Base-by-base conservation (phyloP, 2,888 invertebrate species). In the Heliconius charithonia region DNA sequence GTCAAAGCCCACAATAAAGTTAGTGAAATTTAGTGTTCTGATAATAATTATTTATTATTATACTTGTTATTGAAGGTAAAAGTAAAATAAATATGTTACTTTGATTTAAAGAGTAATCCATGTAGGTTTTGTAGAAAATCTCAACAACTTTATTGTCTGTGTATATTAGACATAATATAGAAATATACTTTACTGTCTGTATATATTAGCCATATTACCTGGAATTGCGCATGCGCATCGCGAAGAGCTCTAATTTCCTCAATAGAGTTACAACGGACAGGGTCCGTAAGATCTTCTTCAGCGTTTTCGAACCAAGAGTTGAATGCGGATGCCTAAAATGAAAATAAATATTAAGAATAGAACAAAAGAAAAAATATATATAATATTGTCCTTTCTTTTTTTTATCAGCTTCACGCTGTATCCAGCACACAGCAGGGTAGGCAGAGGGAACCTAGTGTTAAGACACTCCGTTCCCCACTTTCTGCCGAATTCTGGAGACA, bases 301-400 rank as follows among this genome's bases (percentile, higher is more conserved):
- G 99, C 99, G 94, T 99, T 99, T 95, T 99, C 99, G 95, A 99
- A 99, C 99, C 99, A 99, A 79, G 99, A 99, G 96, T 99, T 99
- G 96, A 99, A 99, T 77, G 99, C 99, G 4, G 99, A 99, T 56
- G 99, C 99, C 94, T 94, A 83, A 3, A 29, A 37, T 37, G 4
- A 9, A 19, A 9, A 63, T 10, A 62, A n/a, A 51, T 7, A 70
- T 27, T 19, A 25, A 51, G 22, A 29, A 6, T 45, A 32, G 22
- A 9, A 29, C 1, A 12, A 25, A 0, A n/a, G 3, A 25, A 10
- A 62, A 62, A 0, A n/a, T 4, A 4, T 62, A 62, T 9, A 9
- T 32, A 32, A 63, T 27, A 63, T 63, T 63, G 16, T n/a, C n/a
- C n/a, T n/a, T n/a, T n/a, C n/a, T n/a, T n/a, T n/a, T n/a, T n/a